Conservation (phyloP, 2,113 vertebrate species). For the Clarias macrocephalus region DNA sequence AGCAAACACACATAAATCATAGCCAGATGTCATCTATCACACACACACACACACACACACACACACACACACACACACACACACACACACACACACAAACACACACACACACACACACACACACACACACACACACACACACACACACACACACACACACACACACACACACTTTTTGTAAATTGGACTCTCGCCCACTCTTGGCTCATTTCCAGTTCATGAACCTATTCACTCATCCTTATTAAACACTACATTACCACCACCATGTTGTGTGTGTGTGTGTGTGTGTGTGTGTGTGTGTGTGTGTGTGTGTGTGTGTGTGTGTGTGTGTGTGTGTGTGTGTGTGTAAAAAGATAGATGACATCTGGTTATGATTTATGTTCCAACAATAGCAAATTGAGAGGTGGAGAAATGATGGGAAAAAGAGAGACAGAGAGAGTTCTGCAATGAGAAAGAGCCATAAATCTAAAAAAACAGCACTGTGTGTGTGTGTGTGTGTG, state of each 20-base stretch:
- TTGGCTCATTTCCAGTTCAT: slow-evolving; percentile 38
- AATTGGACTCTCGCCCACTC: slow-evolving; percentile 8
- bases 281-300: slow-evolving; percentile 55
- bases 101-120: too few relatives aligned
- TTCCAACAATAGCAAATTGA: slow-evolving; percentile 45
- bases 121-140: too few relatives aligned
- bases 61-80: too few relatives aligned
- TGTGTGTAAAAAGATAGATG: slow-evolving; percentile 57
- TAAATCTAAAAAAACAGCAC: slow-evolving; percentile 62
- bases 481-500: slow-evolving; percentile 14
- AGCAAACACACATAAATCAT: slow-evolving; percentile 44
- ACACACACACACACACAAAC: too few relatives aligned
- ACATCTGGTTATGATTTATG: slow-evolving; percentile 57
- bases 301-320: slow-evolving; percentile 44
- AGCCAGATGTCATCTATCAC: too few relatives aligned
- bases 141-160: slow-evolving; percentile 27
- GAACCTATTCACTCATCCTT: slow-evolving; percentile 19
- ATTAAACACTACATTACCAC: slow-evolving; percentile 32
- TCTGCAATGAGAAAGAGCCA: slow-evolving; percentile 55
- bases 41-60: too few relatives aligned
- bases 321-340: slow-evolving; percentile 45
- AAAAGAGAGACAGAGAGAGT: slow-evolving; percentile 53
- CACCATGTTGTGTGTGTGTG: background rate
- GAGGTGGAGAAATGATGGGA: slow-evolving; percentile 71
- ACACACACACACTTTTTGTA: background rate